Percentiles rank a stretch among this genome's conserved stretches.
Conservation (phyloP, 2,797 vertebrate species). For the Esox masquinongy region DNA sequence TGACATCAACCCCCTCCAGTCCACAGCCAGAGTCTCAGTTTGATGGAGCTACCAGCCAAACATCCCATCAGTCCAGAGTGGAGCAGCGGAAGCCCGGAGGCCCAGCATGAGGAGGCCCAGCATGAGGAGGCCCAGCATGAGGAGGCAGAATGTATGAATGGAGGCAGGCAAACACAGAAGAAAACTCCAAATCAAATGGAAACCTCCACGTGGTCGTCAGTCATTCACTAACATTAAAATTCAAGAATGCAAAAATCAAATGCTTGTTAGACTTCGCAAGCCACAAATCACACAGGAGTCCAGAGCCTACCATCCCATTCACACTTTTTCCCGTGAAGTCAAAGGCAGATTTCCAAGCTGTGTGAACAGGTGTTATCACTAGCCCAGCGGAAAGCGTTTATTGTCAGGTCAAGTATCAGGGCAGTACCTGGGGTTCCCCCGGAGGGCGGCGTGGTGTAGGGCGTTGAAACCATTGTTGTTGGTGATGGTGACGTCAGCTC, state of each 20-base stretch:
- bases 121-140: constrained; percentile 22
- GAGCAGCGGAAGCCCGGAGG: constrained; percentile 41
- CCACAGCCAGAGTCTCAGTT: constrained; percentile 41
- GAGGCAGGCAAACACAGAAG: constrained; percentile 29
- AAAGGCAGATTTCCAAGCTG: not conserved
- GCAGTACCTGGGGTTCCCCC: constrained; percentile 96
- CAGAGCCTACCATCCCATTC: not conserved
- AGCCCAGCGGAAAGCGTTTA: not conserved
- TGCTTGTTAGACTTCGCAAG: not conserved
- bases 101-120: constrained; percentile 33
- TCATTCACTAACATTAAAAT: not conserved
- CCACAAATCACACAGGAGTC: not conserved
- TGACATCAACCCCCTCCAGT: no score
- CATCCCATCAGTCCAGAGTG: constrained; percentile 37
- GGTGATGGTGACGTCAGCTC: constrained; percentile 97
- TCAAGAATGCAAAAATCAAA: not conserved
- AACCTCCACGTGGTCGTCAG: not conserved
- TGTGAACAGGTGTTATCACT: not conserved
- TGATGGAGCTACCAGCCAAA: constrained; percentile 22
- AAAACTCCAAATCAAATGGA: constrained; percentile 10
- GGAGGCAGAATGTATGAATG: constrained; percentile 1
- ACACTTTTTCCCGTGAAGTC: not conserved
- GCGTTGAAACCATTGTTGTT: constrained; percentile 99
- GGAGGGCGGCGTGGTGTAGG: constrained; percentile 93
- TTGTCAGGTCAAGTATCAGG: not conserved